These are phyloP conservation scores for Morone saxatilis DNA, from an alignment of 2,113 vertebrate species.

Conservation along the genomic window DNA sequence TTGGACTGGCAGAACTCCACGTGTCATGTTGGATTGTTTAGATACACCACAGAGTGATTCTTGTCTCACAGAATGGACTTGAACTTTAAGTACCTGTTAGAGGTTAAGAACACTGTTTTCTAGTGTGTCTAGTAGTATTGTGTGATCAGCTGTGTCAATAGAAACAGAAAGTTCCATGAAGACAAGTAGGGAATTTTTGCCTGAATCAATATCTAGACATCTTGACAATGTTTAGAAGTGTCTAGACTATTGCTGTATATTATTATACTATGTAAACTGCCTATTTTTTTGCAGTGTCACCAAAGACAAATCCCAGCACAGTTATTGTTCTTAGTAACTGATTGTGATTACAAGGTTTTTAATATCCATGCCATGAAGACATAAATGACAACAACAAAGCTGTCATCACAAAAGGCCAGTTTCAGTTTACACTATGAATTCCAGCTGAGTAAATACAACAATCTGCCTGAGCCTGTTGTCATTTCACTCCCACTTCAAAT, in stretches of 20 bases:
- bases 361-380: constrained; percentile 36
- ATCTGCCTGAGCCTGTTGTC: constrained; percentile 63
- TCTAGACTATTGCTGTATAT: not conserved
- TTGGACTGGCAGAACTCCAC: constrained; percentile 1
- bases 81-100: not conserved
- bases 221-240: too few species aligned
- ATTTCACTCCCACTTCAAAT: constrained; percentile 64
- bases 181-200: too few species aligned
- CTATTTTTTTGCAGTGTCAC: not conserved
- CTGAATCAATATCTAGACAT: too few species aligned
- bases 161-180: too few species aligned
- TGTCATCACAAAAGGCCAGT: constrained; percentile 22
- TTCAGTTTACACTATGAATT: constrained; percentile 48
- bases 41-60: not conserved
- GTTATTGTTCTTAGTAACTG: constrained; percentile 4
- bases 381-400: constrained; percentile 23
- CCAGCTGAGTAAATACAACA: constrained; percentile 71
- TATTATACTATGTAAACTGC: not conserved
- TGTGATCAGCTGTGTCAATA: not conserved
- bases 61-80: not conserved
- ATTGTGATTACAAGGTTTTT: constrained; percentile 43
- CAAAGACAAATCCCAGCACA: constrained; percentile 7
- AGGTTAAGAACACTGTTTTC: not conserved
- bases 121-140: not conserved
- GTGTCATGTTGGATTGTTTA: not conserved